phyloP scores from a whole-genome alignment of 2,113 vertebrate species.

The Callipepla squamata region DNA sequence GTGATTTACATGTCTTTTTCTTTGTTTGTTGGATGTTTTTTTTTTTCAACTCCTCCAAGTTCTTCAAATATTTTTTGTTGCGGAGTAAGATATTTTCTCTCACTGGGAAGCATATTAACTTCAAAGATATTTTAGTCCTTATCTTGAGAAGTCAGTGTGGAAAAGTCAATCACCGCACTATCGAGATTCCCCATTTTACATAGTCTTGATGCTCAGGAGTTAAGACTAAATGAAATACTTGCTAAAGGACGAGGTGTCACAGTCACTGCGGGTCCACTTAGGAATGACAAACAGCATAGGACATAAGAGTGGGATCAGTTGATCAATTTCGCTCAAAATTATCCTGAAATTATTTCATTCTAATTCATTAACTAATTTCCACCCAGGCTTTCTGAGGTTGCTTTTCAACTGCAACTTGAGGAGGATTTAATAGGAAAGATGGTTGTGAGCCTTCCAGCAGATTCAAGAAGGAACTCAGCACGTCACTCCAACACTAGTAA shows the following conservation, averaged over 20 bases:
- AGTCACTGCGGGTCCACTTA: not conserved
- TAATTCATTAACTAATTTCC: not conserved
- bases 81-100: not conserved
- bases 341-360: not conserved
- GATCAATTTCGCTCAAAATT: not conserved
- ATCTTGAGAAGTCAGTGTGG: not conserved
- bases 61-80: not conserved
- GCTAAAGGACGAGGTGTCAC: rapidly evolving
- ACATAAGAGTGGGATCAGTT: not conserved
- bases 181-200: not conserved
- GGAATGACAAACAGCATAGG: rapidly evolving
- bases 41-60: not conserved
- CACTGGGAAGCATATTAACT: not conserved
- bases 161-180: not conserved
- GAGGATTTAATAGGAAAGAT: not conserved
- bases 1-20: not conserved
- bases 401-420: not conserved
- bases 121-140: not conserved
- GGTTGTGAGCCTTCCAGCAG: not conserved
- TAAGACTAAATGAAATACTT: not conserved
- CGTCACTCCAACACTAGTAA: not conserved
- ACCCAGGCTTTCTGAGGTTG: not conserved
- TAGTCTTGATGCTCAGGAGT: not conserved
- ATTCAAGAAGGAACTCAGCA: not conserved
- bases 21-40: not conserved